Evolutionary conservation across 2,888 invertebrate species (phyloP).

Genomic region (Plemyria rubiginata): DNA sequence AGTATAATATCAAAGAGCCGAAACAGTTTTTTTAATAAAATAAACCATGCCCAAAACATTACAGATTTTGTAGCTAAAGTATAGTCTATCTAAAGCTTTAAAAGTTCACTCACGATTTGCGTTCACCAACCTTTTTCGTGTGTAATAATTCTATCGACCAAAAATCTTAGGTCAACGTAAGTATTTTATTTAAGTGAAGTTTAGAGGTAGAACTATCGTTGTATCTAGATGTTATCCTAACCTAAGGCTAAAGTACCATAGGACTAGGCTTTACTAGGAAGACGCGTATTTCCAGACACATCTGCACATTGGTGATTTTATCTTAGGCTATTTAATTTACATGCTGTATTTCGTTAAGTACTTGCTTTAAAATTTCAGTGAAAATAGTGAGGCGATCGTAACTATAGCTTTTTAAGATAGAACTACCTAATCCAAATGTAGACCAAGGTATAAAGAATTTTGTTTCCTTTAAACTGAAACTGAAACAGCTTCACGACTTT

Average conservation of each 20-base stretch:
- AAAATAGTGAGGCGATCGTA: not conserved
- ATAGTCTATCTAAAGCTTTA: not conserved
- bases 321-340: constrained; percentile 26
- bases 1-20: no score
- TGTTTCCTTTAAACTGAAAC: no score
- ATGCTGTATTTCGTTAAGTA: constrained; percentile 20
- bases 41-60: no score
- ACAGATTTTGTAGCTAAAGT: not conserved
- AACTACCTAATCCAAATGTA: no score
- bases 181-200: constrained; percentile 25
- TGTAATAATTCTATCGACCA: constrained; percentile 19
- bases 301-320: constrained; percentile 30
- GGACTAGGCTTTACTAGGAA: constrained; percentile 29
- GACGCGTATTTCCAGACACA: constrained; percentile 31
- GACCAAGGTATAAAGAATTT: no score
- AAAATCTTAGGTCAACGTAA: constrained; percentile 24
- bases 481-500: no score
- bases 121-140: constrained; percentile 29
- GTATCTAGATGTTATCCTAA: constrained; percentile 41
- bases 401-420: no score
- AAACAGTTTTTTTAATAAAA: no score
- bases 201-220: constrained; percentile 30
- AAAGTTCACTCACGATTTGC: constrained; percentile 24
- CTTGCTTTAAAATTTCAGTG: not conserved
- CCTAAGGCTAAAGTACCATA: constrained; percentile 18